Evolutionary conservation across 2,113 vertebrate species (phyloP).

Genomic region (Corythaeola cristata): DNA sequence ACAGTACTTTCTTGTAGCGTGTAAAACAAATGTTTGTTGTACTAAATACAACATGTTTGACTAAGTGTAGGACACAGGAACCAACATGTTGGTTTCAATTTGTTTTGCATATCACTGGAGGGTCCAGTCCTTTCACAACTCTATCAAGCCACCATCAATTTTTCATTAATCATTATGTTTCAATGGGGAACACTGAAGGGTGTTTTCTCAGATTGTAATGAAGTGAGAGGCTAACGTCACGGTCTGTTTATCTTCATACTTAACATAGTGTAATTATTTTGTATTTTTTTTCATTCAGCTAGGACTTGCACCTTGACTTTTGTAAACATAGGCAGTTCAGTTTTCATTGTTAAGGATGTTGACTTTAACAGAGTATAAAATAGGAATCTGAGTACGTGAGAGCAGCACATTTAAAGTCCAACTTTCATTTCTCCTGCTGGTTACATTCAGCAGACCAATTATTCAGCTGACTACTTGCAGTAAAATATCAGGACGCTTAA

Average conservation of each 20-base stretch:
- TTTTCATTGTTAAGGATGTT: slow-evolving; percentile 47
- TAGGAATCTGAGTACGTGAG: not conserved
- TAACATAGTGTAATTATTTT: slow-evolving; percentile 26
- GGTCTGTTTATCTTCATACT: slow-evolving; percentile 64
- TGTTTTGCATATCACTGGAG: slow-evolving; percentile 51
- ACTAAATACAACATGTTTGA: slow-evolving; percentile 48
- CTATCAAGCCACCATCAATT: slow-evolving; percentile 43
- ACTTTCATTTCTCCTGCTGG: not conserved
- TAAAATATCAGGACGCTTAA: not conserved
- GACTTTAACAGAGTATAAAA: slow-evolving; percentile 60
- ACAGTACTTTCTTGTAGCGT: not conserved
- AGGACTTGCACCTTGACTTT: slow-evolving; percentile 26
- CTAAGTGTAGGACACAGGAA: slow-evolving; percentile 51
- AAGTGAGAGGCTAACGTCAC: slow-evolving; percentile 46
- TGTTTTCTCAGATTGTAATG: slow-evolving; percentile 60
- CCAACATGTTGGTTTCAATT: slow-evolving; percentile 52
- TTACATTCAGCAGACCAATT: not conserved
- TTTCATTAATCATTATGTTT: slow-evolving; percentile 64
- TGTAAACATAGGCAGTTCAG: slow-evolving; percentile 39
- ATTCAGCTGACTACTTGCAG: not conserved
- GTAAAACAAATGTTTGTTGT: slow-evolving; percentile 54
- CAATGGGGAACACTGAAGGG: slow-evolving; percentile 49
- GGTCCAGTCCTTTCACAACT: slow-evolving; percentile 47
- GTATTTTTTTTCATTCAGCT: not conserved
- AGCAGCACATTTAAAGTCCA: not conserved